These are phyloP conservation scores for Sisor rabdophorus DNA, from an alignment of 2,113 vertebrate genomes.

Conservation along the genomic window DNA sequence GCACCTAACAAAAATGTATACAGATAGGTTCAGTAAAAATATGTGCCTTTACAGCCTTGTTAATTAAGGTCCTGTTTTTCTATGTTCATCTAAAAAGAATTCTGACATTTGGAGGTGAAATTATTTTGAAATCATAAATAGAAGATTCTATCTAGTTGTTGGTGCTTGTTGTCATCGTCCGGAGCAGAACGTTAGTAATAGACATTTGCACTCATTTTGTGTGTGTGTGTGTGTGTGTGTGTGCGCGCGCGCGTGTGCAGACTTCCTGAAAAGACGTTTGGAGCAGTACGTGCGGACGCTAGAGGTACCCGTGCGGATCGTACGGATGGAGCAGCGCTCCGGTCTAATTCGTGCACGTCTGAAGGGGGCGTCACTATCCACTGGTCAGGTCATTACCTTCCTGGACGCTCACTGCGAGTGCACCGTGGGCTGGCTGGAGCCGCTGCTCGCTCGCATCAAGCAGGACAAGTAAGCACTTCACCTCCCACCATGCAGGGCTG, in stretches of 20 bases:
- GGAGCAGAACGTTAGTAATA: no score
- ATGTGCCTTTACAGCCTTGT: no score
- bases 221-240: conserved; percentile 24
- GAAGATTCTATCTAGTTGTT: no score
- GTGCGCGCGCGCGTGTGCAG: conserved; percentile 58
- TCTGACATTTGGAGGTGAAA: no score
- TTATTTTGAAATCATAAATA: no score
- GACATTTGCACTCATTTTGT: no score
- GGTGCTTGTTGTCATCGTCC: no score
- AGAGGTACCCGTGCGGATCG: conserved; percentile 86
- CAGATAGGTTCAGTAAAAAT: no score
- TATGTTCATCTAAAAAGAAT: no score
- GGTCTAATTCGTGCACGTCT: conserved; percentile 93
- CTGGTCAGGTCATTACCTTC: conserved; percentile 97
- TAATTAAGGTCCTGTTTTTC: no score
- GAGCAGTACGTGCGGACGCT: conserved; percentile 91
- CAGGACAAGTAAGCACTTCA: conserved; percentile 80
- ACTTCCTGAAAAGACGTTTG: conserved; percentile 90
- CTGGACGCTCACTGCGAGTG: conserved; percentile 98
- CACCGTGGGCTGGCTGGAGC: conserved; percentile 94
- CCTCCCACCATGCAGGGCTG: neutral
- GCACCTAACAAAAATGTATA: no score
- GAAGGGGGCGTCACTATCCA: conserved; percentile 91
- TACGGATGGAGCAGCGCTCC: conserved; percentile 98
- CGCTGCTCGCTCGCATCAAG: conserved; percentile 90